Evolutionary conservation across 2,797 vertebrate genomes (phyloP).

Genomic region (Sebastes diaconus): DNA sequence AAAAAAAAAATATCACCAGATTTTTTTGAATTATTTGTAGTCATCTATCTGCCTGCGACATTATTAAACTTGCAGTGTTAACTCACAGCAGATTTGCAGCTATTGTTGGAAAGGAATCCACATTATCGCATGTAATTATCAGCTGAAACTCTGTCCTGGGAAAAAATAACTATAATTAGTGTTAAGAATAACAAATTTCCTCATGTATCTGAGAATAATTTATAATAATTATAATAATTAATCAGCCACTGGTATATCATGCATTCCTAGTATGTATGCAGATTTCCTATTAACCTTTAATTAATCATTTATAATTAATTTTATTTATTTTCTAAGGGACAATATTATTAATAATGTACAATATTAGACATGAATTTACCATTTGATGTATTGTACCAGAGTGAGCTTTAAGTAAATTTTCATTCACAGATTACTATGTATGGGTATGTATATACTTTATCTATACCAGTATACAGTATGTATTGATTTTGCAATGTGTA

Average conservation of each 20-base stretch:
- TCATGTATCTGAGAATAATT: background rate
- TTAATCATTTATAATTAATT: background rate
- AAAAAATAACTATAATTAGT: background rate
- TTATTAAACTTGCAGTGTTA: background rate
- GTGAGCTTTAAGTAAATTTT: background rate
- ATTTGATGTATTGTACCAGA: background rate
- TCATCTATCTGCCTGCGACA: background rate
- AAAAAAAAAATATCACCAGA: background rate
- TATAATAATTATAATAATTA: background rate
- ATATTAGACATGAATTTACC: background rate
- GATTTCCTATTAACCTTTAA: background rate
- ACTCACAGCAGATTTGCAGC: background rate
- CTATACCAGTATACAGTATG: background rate
- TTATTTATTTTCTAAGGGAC: background rate
- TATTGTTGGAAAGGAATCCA: background rate
- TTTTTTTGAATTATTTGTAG: background rate
- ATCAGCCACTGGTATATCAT: background rate
- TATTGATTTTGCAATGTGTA: background rate
- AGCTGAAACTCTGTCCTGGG: background rate
- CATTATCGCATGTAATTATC: background rate
- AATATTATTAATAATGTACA: background rate
- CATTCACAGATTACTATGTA: background rate
- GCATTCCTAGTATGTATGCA: background rate
- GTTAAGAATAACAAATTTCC: background rate
- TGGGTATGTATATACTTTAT: background rate